Conservation (phyloP, 2,797 vertebrate species). For the Mastacembelus armatus region DNA sequence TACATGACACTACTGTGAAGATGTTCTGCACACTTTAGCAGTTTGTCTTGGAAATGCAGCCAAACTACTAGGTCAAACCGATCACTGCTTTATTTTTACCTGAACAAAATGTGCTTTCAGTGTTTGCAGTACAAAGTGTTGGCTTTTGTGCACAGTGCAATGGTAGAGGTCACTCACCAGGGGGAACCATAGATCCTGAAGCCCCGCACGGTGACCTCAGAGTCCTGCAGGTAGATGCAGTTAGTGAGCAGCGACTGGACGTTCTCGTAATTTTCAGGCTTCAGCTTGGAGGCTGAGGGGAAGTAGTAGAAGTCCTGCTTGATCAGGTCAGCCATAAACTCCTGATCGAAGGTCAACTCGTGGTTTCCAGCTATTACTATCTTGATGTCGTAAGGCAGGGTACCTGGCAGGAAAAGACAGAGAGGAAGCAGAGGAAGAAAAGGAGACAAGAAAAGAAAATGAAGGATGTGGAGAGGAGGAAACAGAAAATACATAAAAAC, state of each 20-base stretch:
- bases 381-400: slow-evolving; percentile 96
- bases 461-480: neutral
- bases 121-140: neutral
- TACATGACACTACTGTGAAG: neutral
- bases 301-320: slow-evolving; percentile 99
- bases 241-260: slow-evolving; percentile 97
- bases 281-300: slow-evolving; percentile 95
- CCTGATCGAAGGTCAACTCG: slow-evolving; percentile 97
- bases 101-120: neutral
- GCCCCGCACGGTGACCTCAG: slow-evolving; percentile 93
- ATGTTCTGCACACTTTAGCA: neutral
- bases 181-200: slow-evolving; percentile 96
- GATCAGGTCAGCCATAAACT: slow-evolving; percentile 98
- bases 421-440: neutral
- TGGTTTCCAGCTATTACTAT: slow-evolving; percentile 97
- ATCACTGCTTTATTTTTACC: no score
- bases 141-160: neutral
- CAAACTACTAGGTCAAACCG: no score
- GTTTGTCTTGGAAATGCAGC: no score
- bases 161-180: slow-evolving; percentile 87
- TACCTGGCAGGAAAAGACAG: slow-evolving; percentile 80
- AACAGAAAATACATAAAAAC: slow-evolving; percentile 11
- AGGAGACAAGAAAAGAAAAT: neutral
- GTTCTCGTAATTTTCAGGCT: slow-evolving; percentile 96
- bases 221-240: slow-evolving; percentile 98